phyloP scores from a whole-genome alignment of 2,888 invertebrate species.

The Drosophila limbata region DNA sequence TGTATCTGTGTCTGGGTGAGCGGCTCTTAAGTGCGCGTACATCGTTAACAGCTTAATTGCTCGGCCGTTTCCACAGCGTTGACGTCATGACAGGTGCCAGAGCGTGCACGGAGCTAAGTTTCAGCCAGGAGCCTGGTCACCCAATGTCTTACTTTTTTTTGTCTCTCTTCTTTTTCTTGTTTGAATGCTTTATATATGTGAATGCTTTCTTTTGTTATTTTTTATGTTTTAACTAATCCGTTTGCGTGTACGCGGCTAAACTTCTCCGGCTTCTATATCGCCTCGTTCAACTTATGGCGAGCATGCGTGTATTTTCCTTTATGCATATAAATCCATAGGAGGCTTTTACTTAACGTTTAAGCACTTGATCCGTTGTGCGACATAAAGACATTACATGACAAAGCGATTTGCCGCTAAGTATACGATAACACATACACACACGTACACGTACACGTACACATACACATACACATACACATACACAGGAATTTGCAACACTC shows the following conservation, averaged over 20 bases:
- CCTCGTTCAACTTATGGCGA: conserved; percentile 40
- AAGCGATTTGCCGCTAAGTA: conserved; percentile 64
- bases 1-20: conserved; percentile 36
- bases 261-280: conserved; percentile 50
- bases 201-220: conserved; percentile 15
- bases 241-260: conserved; percentile 59
- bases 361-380: conserved; percentile 73
- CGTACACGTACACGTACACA: not conserved
- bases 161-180: conserved; percentile 13
- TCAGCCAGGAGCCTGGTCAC: conserved; percentile 42
- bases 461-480: conserved; percentile 8
- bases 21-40: conserved; percentile 63
- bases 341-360: conserved; percentile 75
- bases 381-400: conserved; percentile 76
- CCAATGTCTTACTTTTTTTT: conserved; percentile 16
- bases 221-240: conserved; percentile 73
- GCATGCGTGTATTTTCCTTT: conserved; percentile 63
- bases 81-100: conserved; percentile 60
- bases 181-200: conserved; percentile 26
- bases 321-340: conserved; percentile 74
- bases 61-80: conserved; percentile 66
- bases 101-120: conserved; percentile 40
- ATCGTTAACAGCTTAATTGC: conserved; percentile 80
- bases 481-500: conserved; percentile 23
- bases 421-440: conserved; percentile 24